Conservation (phyloP, 2,113 vertebrate genomes). For the Clupea harengus region DNA sequence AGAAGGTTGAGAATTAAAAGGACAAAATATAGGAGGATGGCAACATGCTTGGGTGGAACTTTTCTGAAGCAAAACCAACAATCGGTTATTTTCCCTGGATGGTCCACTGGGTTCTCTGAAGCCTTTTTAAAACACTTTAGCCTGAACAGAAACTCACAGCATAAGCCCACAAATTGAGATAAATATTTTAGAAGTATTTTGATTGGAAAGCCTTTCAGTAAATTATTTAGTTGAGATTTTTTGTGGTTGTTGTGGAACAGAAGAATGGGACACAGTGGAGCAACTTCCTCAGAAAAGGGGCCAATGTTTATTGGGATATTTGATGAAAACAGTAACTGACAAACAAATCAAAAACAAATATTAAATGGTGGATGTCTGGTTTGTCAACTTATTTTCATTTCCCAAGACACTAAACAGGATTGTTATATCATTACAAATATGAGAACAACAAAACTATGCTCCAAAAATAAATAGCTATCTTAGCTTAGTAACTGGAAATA, state of each 20-base stretch:
- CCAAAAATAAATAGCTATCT: neutral
- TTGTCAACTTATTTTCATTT: neutral
- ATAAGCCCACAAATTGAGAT: neutral
- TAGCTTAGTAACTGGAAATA: neutral
- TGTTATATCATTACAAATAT: neutral
- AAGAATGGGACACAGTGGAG: neutral
- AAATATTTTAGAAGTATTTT: slow-evolving; percentile 13
- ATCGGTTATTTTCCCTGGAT: neutral
- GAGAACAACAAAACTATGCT: too few relatives aligned
- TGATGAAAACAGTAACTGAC: neutral
- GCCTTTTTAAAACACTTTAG: neutral
- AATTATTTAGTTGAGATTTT: neutral
- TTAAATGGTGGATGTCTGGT: neutral
- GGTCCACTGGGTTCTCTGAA: neutral
- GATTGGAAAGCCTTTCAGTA: neutral
- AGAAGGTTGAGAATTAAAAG: neutral
- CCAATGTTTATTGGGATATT: neutral
- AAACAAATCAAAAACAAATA: neutral
- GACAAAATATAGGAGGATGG: neutral
- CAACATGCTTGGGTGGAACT: neutral
- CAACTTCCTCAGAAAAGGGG: neutral
- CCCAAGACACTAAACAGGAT: neutral
- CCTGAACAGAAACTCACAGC: neutral
- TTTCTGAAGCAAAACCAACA: neutral
- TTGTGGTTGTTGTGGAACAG: neutral